phyloP scores from a whole-genome alignment of 2,113 vertebrate genomes.

The Coregonus clupeaformis region DNA sequence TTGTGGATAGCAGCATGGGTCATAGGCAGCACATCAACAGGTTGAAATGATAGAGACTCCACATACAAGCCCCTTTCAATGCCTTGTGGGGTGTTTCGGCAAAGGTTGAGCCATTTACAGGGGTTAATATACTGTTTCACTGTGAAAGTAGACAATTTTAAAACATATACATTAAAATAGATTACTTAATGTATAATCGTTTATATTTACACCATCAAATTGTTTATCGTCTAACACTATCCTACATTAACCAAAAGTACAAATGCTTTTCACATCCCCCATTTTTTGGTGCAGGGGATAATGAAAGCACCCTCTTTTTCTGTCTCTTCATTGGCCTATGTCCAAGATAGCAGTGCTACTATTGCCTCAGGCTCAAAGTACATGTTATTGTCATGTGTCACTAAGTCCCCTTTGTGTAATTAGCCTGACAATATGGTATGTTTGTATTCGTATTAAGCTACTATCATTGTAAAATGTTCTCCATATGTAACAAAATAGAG shows the following conservation, averaged over 20 bases:
- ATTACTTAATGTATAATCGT: too few species aligned
- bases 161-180: too few species aligned
- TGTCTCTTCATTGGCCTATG: slow-evolving; percentile 2
- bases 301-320: neutral
- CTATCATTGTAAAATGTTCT: neutral
- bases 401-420: neutral
- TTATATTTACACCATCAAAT: too few species aligned
- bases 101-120: neutral
- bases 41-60: neutral
- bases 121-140: neutral
- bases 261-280: neutral
- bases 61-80: neutral
- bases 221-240: neutral
- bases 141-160: too few species aligned
- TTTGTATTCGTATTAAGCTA: neutral
- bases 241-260: neutral
- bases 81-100: neutral
- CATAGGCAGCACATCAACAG: neutral
- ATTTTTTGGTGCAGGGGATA: neutral
- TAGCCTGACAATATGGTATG: neutral
- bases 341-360: slow-evolving; percentile 20
- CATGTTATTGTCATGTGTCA: neutral
- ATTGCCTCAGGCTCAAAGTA: slow-evolving; percentile 38
- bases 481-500: neutral
- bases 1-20: slow-evolving; percentile 1